Base-by-base conservation (phyloP, 2,888 invertebrate genomes). In the Nowickia ferox region DNA sequence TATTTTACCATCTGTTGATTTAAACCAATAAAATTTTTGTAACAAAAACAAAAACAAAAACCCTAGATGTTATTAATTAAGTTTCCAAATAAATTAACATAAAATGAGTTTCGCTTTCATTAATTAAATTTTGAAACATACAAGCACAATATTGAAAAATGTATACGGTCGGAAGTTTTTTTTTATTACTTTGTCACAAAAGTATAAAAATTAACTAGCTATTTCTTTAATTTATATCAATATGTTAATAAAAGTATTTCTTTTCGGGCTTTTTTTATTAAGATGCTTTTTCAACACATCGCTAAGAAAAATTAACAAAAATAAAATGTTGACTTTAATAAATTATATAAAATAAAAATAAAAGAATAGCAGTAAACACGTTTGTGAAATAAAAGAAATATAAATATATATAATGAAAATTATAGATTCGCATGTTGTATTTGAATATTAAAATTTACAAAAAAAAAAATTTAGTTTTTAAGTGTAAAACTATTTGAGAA, bases 221-320 rank as follows among this genome's bases (percentile, higher is more conserved):
- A 76, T 57, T 75, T 63, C 77, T 84, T 71, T 57, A 79, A 75
- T 75, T 84, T 30, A 30, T 30, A 4, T 30, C 4, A 30, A 30
- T 30, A 80, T 84, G 80, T 19, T 61, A 76, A 84, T 84, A 79
- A 61, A 59, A 38, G 11, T 30, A 30, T 11, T 42, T 63, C 51
- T 48, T 46, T 4, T 30, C 3, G 30, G 22, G 15, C 19, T 59
- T 30, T 9, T 19, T 68, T 22, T 19, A 59, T 75, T 71, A 66
- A 84, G 84, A 80, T 80, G 57, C 76, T 59, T 65, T 81, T 84
- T 84, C 63, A 80, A 80, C 80, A 84, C 76, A 55, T 80, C 65
- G 53, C 10, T 61, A 51, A 71, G 6, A 30, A 30, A 30, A 55
- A 65, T 42, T 53, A 53, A 30, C 8, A 69, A 46, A 75, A 57